Percentiles rank a stretch among this genome's conserved stretches.
Conservation (phyloP, 1,140 invertebrate species). For the Archegozetes longisetosus region DNA sequence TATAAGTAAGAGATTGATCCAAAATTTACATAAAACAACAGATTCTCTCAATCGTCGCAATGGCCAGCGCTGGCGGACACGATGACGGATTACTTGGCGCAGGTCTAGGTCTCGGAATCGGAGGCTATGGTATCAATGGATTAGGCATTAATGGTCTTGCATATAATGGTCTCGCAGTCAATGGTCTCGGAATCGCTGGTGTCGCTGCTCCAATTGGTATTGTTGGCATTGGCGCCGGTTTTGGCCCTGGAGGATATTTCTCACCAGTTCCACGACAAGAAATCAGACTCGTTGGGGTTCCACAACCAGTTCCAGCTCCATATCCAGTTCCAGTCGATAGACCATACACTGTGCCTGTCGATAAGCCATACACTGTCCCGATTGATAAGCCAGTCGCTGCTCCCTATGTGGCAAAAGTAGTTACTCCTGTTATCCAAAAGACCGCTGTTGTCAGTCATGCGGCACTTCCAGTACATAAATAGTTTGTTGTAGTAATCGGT, state of each 20-base stretch:
- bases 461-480: too few species aligned
- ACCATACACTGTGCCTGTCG: slow-evolving; percentile 3
- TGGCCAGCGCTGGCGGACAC: too few species aligned
- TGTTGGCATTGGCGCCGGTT: slow-evolving; percentile 1
- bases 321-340: slow-evolving; percentile 6
- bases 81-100: too few species aligned
- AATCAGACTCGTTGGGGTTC: slow-evolving; percentile 5
- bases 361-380: slow-evolving; percentile 5
- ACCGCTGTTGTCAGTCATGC: neutral
- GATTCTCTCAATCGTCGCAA: too few species aligned
- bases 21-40: too few species aligned
- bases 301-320: slow-evolving; percentile 1
- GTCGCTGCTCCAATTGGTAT: neutral
- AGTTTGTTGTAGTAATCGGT: too few species aligned
- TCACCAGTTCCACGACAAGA: neutral
- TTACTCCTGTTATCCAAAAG: slow-evolving; percentile 6
- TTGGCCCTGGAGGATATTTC: slow-evolving; percentile 2
- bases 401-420: slow-evolving; percentile 6
- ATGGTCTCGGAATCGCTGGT: neutral
- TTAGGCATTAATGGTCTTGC: neutral
- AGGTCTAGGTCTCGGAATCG: neutral
- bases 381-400: neutral
- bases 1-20: too few species aligned
- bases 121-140: neutral
- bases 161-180: neutral